Percentiles rank a stretch among this genome's conserved stretches.
Evolutionary conservation across 2,888 invertebrate genomes (phyloP).

Genomic region (Gymnocheta viridis): DNA sequence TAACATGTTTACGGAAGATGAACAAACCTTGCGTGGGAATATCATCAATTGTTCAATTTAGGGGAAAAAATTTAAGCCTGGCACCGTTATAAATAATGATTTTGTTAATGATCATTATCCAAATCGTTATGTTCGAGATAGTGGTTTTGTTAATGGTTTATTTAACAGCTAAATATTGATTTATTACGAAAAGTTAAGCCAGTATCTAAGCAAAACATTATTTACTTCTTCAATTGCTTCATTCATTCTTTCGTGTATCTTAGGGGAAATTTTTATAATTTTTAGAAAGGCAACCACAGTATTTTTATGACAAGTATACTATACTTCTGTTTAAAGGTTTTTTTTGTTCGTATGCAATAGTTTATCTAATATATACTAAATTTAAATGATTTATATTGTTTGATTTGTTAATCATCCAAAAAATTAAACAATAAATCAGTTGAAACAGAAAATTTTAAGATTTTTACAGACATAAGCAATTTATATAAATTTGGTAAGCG

Average conservation of each 20-base stretch:
- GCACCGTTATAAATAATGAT: constrained; percentile 1
- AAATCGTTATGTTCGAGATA: background rate
- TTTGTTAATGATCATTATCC: constrained; percentile 41
- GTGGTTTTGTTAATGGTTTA: constrained; percentile 60
- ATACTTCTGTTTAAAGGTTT: constrained; percentile 20
- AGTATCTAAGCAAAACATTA: constrained; percentile 48
- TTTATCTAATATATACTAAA: constrained; percentile 23
- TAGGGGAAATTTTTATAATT: constrained; percentile 9
- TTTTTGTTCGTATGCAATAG: constrained; percentile 23
- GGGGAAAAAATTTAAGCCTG: constrained; percentile 20
- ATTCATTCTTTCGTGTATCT: constrained; percentile 2
- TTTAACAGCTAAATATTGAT: constrained; percentile 63
- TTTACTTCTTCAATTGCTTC: constrained; percentile 1
- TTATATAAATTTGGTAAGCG: background rate
- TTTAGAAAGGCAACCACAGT: constrained; percentile 18
- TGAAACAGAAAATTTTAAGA: background rate
- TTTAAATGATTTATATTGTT: constrained; percentile 42
- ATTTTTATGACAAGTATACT: constrained; percentile 32
- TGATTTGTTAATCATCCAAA: background rate
- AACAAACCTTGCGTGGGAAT: constrained; percentile 72
- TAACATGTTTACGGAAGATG: constrained; percentile 70
- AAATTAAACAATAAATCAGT: constrained; percentile 1
- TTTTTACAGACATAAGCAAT: background rate
- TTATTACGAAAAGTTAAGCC: constrained; percentile 58
- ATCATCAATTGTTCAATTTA: constrained; percentile 65